Evolutionary conservation across 1,140 invertebrate genomes (phyloP).

Genomic region (Aphis gossypii): DNA sequence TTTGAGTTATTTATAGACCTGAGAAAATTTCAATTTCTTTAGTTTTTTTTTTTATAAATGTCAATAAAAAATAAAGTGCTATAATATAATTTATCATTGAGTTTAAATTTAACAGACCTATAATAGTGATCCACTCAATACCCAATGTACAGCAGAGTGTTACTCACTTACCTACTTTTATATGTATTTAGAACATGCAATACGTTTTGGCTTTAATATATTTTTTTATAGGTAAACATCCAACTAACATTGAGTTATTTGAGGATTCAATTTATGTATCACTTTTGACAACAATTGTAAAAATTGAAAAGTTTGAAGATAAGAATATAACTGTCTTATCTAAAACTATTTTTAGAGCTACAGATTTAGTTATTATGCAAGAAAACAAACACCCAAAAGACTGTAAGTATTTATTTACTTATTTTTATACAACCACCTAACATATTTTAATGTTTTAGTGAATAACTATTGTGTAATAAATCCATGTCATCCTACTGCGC

Average conservation of each 20-base stretch:
- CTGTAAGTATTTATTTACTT: constrained; percentile 31
- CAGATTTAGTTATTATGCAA: constrained; percentile 75
- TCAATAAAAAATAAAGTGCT: too few relatives aligned
- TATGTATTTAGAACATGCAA: neutral
- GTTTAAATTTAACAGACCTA: too few relatives aligned
- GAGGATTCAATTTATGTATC: constrained; percentile 68
- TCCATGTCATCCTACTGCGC: constrained; percentile 52
- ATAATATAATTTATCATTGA: too few relatives aligned
- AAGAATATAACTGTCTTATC: constrained; percentile 68
- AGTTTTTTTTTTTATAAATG: too few relatives aligned
- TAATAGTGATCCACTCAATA: too few relatives aligned
- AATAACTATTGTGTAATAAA: constrained; percentile 32
- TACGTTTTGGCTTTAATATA: neutral
- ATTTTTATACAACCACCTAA: neutral
- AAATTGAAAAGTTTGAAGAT: constrained; percentile 75
- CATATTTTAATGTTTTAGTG: constrained; percentile 39
- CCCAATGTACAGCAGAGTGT: too few relatives aligned
- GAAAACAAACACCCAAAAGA: constrained; percentile 68
- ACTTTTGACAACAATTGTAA: constrained; percentile 69
- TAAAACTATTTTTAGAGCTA: constrained; percentile 68
- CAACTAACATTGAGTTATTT: constrained; percentile 76
- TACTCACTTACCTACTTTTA: neutral
- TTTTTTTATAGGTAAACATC: constrained; percentile 65
- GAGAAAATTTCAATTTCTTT: too few relatives aligned
- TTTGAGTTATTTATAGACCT: too few relatives aligned